Evolutionary conservation across 2,888 invertebrate species (phyloP).

Genomic region (Hyalella azteca): DNA sequence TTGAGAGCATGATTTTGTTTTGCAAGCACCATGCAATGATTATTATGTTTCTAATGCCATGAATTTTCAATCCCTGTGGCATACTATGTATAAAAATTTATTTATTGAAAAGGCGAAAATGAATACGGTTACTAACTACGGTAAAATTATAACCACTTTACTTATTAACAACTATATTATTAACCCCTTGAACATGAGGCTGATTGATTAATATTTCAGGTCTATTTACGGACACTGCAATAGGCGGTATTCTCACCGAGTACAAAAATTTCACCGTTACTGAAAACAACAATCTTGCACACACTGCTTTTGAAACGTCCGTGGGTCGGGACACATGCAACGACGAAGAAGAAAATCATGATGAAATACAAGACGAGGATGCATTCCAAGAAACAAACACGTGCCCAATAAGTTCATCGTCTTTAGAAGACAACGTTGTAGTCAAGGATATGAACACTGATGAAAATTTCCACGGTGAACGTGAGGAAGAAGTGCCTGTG

Average conservation of each 20-base stretch:
- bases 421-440: not conserved
- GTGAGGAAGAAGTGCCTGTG: conserved; percentile 60
- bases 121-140: no score
- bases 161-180: no score
- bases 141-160: no score
- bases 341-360: not conserved
- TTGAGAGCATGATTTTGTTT: no score
- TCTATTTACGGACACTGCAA: not conserved
- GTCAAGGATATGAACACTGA: not conserved
- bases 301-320: not conserved
- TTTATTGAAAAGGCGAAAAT: no score
- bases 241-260: not conserved
- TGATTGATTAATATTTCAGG: conserved; percentile 39
- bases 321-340: not conserved
- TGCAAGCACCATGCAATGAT: no score
- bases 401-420: not conserved
- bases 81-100: no score
- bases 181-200: no score
- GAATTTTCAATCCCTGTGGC: no score
- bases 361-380: not conserved
- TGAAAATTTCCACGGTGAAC: not conserved
- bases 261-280: not conserved
- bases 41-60: no score
- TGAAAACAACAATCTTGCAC: not conserved
- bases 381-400: not conserved